Conservation (phyloP, 2,797 vertebrate genomes). For the Aselliscus stoliczkanus region DNA sequence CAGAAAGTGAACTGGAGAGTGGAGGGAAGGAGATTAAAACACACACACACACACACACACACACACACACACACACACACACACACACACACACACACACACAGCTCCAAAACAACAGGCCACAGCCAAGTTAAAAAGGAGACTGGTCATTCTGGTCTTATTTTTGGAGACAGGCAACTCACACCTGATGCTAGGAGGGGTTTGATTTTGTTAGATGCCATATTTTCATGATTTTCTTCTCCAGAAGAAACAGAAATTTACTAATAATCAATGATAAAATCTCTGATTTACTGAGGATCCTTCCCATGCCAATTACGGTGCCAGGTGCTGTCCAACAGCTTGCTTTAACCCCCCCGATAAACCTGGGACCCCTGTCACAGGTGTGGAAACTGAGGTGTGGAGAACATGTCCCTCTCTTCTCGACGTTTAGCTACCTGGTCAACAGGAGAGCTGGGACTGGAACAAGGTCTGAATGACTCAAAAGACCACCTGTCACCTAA, state of each 20-base stretch:
- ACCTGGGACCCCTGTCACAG: neutral
- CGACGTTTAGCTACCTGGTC: neutral
- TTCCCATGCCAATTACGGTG: neutral
- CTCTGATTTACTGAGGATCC: neutral
- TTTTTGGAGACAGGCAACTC: neutral
- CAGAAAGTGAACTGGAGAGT: neutral
- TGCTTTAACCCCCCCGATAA: no score
- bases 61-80: no score
- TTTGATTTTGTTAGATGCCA: neutral
- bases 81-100: neutral
- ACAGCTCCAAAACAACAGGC: accelerated
- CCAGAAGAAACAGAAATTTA: neutral
- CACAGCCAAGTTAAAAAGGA: neutral
- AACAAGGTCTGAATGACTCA: neutral
- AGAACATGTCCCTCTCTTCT: accelerated
- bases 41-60: neutral
- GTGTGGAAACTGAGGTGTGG: neutral
- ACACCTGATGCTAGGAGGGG: neutral
- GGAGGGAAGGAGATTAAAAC: neutral
- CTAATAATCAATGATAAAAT: neutral
- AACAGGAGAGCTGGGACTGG: neutral
- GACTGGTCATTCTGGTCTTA: neutral
- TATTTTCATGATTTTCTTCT: neutral
- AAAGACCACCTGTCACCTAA: neutral
- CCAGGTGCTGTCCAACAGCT: neutral